A percentile compares a stretch with the other conserved stretches of the same genome.
phyloP scores from a whole-genome alignment of 2,888 invertebrate species.

The Tiphia femorata region DNA sequence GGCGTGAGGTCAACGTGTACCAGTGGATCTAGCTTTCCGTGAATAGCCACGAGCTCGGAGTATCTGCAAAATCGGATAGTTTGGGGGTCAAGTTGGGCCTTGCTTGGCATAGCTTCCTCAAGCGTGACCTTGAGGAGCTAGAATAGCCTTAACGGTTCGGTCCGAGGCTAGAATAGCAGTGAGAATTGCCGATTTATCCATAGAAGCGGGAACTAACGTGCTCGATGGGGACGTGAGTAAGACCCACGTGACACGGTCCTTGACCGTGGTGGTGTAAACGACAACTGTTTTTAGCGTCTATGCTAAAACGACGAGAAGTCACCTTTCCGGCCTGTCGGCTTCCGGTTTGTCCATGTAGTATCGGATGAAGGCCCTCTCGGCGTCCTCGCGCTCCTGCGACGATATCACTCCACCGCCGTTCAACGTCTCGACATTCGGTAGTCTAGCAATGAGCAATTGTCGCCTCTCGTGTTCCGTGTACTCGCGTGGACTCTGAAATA shows the following conservation, averaged over 20 bases:
- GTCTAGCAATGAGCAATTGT: constrained; percentile 87
- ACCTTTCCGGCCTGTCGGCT: constrained; percentile 86
- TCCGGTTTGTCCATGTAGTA: constrained; percentile 92
- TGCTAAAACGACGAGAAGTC: constrained; percentile 33
- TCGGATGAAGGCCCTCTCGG: constrained; percentile 93
- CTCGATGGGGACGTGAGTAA: background rate
- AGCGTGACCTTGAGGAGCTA: constrained; percentile 34
- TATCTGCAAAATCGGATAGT: constrained; percentile 73
- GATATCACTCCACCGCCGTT: constrained; percentile 92
- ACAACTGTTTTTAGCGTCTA: background rate
- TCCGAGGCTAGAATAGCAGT: constrained; percentile 20
- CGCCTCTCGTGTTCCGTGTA: constrained; percentile 91
- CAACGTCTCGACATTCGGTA: constrained; percentile 86
- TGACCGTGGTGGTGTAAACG: background rate
- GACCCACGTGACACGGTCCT: background rate
- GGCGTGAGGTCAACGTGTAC: constrained; percentile 89
- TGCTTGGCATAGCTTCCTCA: constrained; percentile 1
- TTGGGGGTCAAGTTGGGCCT: constrained; percentile 22
- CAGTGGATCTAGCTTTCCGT: constrained; percentile 91
- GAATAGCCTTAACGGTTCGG: constrained; percentile 33
- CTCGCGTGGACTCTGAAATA: constrained; percentile 72
- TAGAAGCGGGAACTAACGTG: background rate
- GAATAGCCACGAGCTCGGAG: constrained; percentile 83
- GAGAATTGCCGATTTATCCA: background rate
- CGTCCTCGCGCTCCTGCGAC: constrained; percentile 88